Base-by-base conservation (phyloP, 1,140 invertebrate genomes). In the Subanguina moxae region DNA sequence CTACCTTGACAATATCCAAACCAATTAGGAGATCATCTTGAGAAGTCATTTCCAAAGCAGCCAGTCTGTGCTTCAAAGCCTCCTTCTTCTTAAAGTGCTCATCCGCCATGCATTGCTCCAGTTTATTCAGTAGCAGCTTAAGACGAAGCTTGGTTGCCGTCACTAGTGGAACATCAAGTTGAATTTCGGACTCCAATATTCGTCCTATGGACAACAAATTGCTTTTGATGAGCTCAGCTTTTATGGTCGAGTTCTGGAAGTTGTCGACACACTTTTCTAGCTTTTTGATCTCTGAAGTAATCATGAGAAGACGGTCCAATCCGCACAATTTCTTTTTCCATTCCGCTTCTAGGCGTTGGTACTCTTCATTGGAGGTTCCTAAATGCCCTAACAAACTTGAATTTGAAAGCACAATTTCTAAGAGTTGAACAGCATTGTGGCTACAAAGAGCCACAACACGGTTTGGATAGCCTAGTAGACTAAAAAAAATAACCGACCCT, bases 21-120 rank as follows among this genome's bases (percentile, higher is more conserved):
- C 71, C 70, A 27, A 72, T 58, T 9, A 23, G 48, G 9, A 72
- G 58, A 46, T 72, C 70, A 19, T 64, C 70, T 73, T 74, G 42
- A 23, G 61, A 42, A 25, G 52, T 72, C 70, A 65, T 74, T 23
- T 72, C 66, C 28, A 72, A 45, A 21, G 58, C 48, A 45, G 25
- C 48, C 23, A 72, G 42, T 32, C 71, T 57, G 15, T 30, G 62
- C 30, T 25, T 32, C 0, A 72, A 52, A 15, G 30, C 25, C 17
- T 72, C 68, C n/a, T 45, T n/a, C 15, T 42, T 27, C 23, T 48
- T 70, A 17, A 46, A 38, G 17, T 27, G 28, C 19, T 72, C 28
- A 45, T 62, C 38, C 28, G 19, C 13, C 48, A 65, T 57, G 30
- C 28, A 21, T 48, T 64, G 52, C 17, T 38, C 48, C 17, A 73